Evolutionary conservation across 1,140 invertebrate species (phyloP).

Genomic region (Branchinecta lynchi): DNA sequence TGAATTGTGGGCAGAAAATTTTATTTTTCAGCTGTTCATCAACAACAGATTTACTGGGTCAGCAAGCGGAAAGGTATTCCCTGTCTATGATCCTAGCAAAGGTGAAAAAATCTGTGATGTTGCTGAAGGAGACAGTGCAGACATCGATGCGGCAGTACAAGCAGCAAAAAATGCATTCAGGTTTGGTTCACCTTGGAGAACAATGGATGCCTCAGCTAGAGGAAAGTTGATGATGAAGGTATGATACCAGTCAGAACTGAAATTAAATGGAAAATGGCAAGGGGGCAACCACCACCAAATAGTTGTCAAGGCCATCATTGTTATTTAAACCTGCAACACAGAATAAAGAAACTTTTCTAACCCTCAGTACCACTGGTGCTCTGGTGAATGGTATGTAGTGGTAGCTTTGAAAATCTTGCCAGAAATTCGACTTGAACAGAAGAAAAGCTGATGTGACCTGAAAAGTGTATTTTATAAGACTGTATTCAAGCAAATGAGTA

Average conservation of each 20-base stretch:
- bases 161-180: constrained; percentile 30
- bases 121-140: constrained; percentile 47
- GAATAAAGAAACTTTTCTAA: no score
- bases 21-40: constrained; percentile 60
- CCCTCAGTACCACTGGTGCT: no score
- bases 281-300: no score
- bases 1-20: no score
- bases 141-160: constrained; percentile 34
- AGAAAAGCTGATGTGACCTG: no score
- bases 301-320: neutral
- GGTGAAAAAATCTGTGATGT: constrained; percentile 59
- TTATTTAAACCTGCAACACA: neutral
- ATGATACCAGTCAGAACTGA: neutral
- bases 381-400: no score
- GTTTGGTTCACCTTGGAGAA: constrained; percentile 32
- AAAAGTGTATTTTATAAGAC: no score
- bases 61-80: constrained; percentile 41
- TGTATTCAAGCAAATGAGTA: no score
- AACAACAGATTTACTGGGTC: constrained; percentile 81
- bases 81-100: constrained; percentile 58
- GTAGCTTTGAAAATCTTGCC: no score
- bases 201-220: constrained; percentile 32
- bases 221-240: constrained; percentile 29
- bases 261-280: no score
- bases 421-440: no score